Base-by-base conservation (phyloP, 2,888 invertebrate genomes). In the Sinohyriopsis cumingii region DNA sequence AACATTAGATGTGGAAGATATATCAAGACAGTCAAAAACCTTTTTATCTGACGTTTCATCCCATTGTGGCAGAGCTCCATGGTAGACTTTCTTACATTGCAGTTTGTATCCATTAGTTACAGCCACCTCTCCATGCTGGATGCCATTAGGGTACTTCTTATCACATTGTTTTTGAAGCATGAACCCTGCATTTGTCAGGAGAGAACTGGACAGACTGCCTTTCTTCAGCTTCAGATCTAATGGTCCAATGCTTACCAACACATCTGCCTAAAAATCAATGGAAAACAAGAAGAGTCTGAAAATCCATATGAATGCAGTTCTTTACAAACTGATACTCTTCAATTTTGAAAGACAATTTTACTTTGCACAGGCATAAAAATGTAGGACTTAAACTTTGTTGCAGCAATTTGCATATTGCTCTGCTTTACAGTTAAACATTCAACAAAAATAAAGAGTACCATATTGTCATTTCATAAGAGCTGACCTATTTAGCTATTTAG, bases 231-330 rank as follows among this genome's bases (percentile, higher is more conserved):
- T 57, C 55, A 80, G 55, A 9, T 67, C 65, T 45, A 59, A 66
- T 4, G 45, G 54, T n/a, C 69, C 71, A 5, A 76, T 74, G 65
- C 76, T 79, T 3, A 80, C 79, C n/a, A 80, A 68, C 6, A 78
- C 74, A 59, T 79, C 76, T 22, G 64, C 72, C 80, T 80, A 67
- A 5, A 67, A 19, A 6, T 28, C 28, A 28, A 6, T 6, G 28
- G 28, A 28, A 28, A 28, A 28, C 6, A 28, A 6, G 28, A 28
- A 5, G 28, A 28, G 28, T 28, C 28, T 6, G 28, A 28, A 28
- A 28, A 28, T 28, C 5, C 6, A 28, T 6, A 5, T 28, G 5
- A 6, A 28, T 28, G 7, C 6, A 0, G 5, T 28, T 28, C 28
- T 28, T 28, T 28, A 28, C 28, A 28, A 6, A 28, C 6, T 0